phyloP scores from a whole-genome alignment of 2,888 invertebrate genomes.

The Augochlorella aurata region DNA sequence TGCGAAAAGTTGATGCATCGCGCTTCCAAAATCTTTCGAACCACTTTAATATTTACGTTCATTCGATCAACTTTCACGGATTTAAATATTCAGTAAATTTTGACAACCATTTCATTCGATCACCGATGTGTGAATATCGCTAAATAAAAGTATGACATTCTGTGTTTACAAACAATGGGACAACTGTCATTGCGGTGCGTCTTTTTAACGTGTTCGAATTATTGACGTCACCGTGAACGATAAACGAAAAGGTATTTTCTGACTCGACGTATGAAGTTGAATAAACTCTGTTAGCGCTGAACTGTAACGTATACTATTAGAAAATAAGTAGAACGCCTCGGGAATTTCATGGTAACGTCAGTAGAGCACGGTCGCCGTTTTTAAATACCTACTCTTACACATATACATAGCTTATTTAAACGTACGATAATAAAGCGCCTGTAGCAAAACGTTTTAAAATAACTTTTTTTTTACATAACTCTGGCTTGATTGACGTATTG shows the following conservation, averaged over 20 bases:
- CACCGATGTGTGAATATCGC: background rate
- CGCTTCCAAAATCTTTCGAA: background rate
- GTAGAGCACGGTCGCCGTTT: constrained; percentile 33
- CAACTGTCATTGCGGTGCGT: background rate
- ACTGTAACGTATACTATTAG: constrained; percentile 12
- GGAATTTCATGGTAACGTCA: constrained; percentile 20
- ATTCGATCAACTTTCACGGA: background rate
- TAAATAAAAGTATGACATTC: background rate
- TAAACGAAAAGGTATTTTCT: background rate
- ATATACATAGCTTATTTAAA: constrained; percentile 24
- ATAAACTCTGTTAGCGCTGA: constrained; percentile 25
- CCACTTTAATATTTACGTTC: background rate
- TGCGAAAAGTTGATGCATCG: background rate
- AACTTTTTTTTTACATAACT: background rate
- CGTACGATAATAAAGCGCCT: background rate
- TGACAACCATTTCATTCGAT: background rate
- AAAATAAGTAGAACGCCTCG: constrained; percentile 24
- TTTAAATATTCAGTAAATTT: background rate
- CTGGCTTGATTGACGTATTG: too few species aligned
- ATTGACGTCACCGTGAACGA: background rate
- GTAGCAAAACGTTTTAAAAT: constrained; percentile 9
- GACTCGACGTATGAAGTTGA: constrained; percentile 26
- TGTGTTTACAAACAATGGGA: constrained; percentile 49
- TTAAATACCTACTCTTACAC: constrained; percentile 39
- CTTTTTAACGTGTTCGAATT: background rate